These are phyloP conservation scores for Parazoanthus atlanticus DNA, from an alignment of 92 coral and sea anemone species.

Conservation along the genomic window DNA sequence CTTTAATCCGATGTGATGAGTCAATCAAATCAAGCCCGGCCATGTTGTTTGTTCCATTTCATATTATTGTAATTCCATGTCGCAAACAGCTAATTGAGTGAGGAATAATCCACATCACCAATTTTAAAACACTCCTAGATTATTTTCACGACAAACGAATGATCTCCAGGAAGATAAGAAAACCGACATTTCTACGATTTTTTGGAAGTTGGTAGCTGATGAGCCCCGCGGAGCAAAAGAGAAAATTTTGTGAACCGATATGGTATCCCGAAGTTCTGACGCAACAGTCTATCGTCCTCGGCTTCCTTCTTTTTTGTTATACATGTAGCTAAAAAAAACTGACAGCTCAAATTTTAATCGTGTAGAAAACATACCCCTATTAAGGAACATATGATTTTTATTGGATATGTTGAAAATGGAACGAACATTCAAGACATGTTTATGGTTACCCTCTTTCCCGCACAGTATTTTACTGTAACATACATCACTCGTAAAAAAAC, in stretches of 20 bases:
- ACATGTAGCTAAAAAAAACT: too few relatives aligned
- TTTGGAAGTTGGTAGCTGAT: neutral
- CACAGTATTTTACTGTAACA: too few relatives aligned
- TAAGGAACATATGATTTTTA: too few relatives aligned
- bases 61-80: neutral
- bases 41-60: neutral
- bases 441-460: too few relatives aligned
- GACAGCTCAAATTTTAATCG: too few relatives aligned
- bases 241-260: too few relatives aligned
- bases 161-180: neutral
- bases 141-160: neutral
- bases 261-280: neutral
- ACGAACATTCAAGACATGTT: too few relatives aligned
- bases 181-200: neutral
- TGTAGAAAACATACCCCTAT: too few relatives aligned
- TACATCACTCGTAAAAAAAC: too few relatives aligned
- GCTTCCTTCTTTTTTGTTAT: too few relatives aligned
- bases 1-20: neutral
- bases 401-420: too few relatives aligned
- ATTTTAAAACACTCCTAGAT: neutral
- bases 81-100: neutral
- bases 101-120: neutral
- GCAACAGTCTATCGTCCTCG: neutral
- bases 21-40: too few relatives aligned
- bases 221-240: neutral